Evolutionary conservation across 2,797 vertebrate genomes (phyloP).

Genomic region (Telmatherina bonti): DNA sequence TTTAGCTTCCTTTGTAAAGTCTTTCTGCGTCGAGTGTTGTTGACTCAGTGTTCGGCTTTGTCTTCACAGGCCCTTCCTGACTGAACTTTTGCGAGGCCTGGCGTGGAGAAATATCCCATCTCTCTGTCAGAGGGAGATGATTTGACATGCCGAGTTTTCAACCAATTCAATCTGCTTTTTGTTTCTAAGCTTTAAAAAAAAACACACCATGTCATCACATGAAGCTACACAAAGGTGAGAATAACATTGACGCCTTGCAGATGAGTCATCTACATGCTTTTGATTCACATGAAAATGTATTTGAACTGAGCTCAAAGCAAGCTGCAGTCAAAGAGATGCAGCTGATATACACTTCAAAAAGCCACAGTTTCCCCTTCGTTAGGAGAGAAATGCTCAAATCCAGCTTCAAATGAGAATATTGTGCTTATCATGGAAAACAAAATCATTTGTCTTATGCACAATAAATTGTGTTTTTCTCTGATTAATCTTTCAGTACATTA

Average conservation of each 20-base stretch:
- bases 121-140: constrained; percentile 2
- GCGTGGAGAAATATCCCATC: not conserved
- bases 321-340: constrained; percentile 4
- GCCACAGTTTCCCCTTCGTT: not conserved
- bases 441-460: not conserved
- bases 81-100: no score
- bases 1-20: no score
- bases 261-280: constrained; percentile 30
- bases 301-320: constrained; percentile 21
- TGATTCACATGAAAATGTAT: constrained; percentile 3
- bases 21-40: no score
- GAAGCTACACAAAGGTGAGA: not conserved
- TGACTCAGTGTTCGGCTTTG: no score
- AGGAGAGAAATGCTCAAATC: not conserved
- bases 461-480: not conserved
- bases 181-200: not conserved
- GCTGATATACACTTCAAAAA: constrained; percentile 5
- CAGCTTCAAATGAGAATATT: not conserved
- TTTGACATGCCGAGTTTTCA: constrained; percentile 1
- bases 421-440: not conserved
- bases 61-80: not conserved
- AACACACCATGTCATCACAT: constrained; percentile 5
- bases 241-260: not conserved
- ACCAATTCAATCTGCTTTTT: not conserved
- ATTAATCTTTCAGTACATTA: not conserved